Evolutionary conservation across 2,797 vertebrate species (phyloP).

Genomic region (Chelmon rostratus): DNA sequence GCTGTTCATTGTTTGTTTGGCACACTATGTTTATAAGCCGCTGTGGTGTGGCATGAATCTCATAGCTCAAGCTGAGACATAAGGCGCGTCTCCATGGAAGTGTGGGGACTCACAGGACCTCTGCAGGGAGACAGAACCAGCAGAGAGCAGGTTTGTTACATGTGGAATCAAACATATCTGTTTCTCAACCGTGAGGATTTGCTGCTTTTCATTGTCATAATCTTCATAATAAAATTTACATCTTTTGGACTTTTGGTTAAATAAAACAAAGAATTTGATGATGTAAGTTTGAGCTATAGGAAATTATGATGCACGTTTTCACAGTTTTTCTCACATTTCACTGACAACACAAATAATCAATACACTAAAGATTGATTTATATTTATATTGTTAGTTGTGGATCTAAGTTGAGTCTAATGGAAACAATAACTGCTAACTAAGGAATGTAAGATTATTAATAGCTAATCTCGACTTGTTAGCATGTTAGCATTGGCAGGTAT

Average conservation of each 20-base stretch:
- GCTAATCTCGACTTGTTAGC: background rate
- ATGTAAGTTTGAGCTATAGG: background rate
- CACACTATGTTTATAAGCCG: conserved; percentile 74
- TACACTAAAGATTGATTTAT: background rate
- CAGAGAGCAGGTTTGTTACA: background rate
- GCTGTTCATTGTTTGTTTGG: conserved; percentile 78
- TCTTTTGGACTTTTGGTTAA: background rate
- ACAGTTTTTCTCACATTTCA: background rate
- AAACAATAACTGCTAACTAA: too few relatives aligned
- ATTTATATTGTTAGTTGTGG: background rate
- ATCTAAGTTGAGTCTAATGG: too few relatives aligned
- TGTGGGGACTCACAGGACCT: conserved; percentile 81
- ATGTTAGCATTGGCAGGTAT: too few relatives aligned
- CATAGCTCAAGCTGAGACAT: conserved; percentile 65
- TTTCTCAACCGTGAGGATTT: background rate
- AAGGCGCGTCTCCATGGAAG: conserved; percentile 63
- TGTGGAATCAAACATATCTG: background rate
- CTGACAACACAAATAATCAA: background rate
- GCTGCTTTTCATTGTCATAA: background rate
- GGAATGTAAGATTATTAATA: background rate
- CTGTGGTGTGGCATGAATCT: conserved; percentile 66
- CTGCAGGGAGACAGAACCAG: conserved; percentile 59
- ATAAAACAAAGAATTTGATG: background rate
- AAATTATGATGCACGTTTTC: too few relatives aligned
- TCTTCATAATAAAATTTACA: too few relatives aligned